Evolutionary conservation across 2,888 invertebrate species (phyloP), one percentile per base, ranked within the genome.

Genomic region (Tenthredo distinguenda): DNA sequence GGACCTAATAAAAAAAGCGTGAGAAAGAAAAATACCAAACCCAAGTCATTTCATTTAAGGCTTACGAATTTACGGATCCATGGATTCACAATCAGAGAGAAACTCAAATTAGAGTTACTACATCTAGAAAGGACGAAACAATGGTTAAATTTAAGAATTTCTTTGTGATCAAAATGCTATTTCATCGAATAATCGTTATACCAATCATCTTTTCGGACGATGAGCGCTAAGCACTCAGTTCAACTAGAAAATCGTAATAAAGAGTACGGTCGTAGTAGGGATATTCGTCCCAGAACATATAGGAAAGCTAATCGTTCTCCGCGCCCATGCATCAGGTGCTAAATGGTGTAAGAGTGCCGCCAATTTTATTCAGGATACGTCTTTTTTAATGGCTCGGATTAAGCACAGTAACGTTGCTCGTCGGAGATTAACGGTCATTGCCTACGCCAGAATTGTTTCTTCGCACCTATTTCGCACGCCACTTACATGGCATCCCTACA

Each of bases 311-410:
- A 85, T 85, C 85, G 79, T 55, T 68, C 40, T n/a, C 21, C 71
- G 82, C 68, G 50, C 55, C 85, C 85, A 85, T 85, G 85, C 37
- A 82, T 85, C 85, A 85, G 71, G 55, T 58, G 81, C 79, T 71
- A 81, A 85, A 85, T 85, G 81, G 85, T 82, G 82, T 85, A 85
- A 85, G 82, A 85, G 58, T 85, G 71, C 72, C 55, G 85, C 85
- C 79, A 81, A 85, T 77, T 85, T 82, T 50, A 47, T 62, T 15
- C 77, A 40, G 65, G 65, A 40, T 77, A 50, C 76, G 76, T 77
- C 77, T 76, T 85, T 85, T 77, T 65, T 77, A 85, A 77, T 77
- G 85, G 83, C 31, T 62, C 31, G 77, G 85, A 85, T 77, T 85
- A 77, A 85, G 71, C 83, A 71, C 31, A 15, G 65, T 65, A 68